A percentile compares a stretch with the other conserved stretches of the same genome.
Evolutionary conservation across 2,797 vertebrate species (phyloP).

Genomic region (Cossypha niveicapilla): DNA sequence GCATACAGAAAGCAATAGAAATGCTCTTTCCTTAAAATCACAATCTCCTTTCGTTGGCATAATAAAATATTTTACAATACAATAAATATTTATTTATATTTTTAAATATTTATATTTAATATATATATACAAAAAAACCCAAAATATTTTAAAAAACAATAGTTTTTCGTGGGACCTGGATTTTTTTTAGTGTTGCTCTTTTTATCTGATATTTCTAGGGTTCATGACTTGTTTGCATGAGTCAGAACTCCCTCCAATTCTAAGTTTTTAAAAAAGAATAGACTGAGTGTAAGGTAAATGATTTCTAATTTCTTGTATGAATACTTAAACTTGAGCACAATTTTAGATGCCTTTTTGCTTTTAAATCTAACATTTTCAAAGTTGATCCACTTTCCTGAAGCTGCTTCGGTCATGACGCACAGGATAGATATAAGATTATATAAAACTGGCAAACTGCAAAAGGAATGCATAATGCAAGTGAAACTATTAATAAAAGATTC

Average conservation of each 20-base stretch:
- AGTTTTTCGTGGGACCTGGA: neutral
- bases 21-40: neutral
- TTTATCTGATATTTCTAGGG: neutral
- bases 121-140: no score
- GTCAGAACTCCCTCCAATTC: neutral
- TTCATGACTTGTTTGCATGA: neutral
- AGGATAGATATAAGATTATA: neutral
- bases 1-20: neutral
- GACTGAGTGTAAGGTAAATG: neutral
- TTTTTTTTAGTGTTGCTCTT: neutral
- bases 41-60: neutral
- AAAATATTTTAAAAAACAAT: neutral
- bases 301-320: neutral
- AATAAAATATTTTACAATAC: neutral
- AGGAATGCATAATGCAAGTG: neutral
- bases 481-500: neutral
- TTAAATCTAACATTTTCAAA: neutral
- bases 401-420: neutral
- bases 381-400: neutral
- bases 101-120: no score
- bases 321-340: neutral
- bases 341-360: neutral
- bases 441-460: neutral
- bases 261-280: neutral
- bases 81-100: no score